These are phyloP conservation scores for Crotophaga sulcirostris DNA, from an alignment of 2,113 vertebrate species.

Conservation along the genomic window DNA sequence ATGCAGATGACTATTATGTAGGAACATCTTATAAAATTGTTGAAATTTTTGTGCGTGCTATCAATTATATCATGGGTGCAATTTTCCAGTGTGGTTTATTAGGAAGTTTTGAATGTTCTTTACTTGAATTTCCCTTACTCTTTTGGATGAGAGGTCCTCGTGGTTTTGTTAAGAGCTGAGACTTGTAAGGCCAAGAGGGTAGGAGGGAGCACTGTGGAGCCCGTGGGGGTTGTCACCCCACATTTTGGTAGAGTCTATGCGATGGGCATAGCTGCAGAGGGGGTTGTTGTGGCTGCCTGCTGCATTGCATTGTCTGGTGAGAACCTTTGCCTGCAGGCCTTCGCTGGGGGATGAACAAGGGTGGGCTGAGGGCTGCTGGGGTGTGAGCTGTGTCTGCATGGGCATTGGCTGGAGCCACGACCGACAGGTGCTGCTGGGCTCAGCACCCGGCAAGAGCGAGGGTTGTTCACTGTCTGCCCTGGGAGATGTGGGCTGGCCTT, in stretches of 20 bases:
- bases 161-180: neutral
- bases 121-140: neutral
- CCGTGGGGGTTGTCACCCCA: neutral
- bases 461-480: neutral
- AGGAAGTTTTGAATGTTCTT: neutral
- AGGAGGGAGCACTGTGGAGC: neutral
- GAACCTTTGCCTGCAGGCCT: neutral
- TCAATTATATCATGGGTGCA: neutral
- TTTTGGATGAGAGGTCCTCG: neutral
- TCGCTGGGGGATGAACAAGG: neutral
- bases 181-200: neutral
- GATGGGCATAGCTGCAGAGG: neutral
- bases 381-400: neutral
- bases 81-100: neutral
- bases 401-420: rapidly evolving
- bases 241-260: rapidly evolving
- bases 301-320: neutral
- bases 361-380: neutral
- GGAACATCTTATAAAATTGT: neutral
- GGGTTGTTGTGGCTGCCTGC: neutral
- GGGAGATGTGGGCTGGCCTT: neutral
- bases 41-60: neutral
- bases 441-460: rapidly evolving
- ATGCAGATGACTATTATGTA: neutral
- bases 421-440: neutral